phyloP scores from a whole-genome alignment of 2,113 vertebrate genomes.

The Tonatia bakeri region DNA sequence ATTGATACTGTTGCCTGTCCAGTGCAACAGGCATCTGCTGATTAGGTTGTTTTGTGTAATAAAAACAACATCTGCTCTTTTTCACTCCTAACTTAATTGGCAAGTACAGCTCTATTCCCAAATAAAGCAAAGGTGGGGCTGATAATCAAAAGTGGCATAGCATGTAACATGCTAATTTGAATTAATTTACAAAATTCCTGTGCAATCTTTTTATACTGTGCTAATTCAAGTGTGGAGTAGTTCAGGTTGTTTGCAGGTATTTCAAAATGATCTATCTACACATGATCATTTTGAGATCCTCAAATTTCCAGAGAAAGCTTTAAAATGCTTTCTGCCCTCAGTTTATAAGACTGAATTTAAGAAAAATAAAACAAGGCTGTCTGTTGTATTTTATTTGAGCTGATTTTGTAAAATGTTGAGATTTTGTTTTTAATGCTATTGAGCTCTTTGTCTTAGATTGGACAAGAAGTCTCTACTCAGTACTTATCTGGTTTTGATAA shows the following conservation, averaged over 20 bases:
- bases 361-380: neutral
- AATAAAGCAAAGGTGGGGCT: neutral
- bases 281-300: neutral
- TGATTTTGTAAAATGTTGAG: neutral
- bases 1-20: neutral
- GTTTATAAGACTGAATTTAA: neutral
- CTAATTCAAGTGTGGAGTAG: slow-evolving; percentile 26
- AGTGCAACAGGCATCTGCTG: neutral
- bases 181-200: slow-evolving; percentile 31
- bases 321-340: neutral
- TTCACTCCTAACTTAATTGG: neutral
- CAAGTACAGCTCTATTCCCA: neutral
- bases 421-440: slow-evolving; percentile 18
- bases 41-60: neutral
- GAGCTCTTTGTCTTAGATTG: neutral
- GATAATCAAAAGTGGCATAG: neutral
- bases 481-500: neutral
- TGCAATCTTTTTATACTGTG: neutral
- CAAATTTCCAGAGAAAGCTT: neutral
- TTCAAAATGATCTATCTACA: slow-evolving; percentile 16
- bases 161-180: slow-evolving; percentile 18
- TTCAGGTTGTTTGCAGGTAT: slow-evolving; percentile 7
- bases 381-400: neutral
- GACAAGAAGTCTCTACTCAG: neutral
- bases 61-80: neutral